phyloP scores from a whole-genome alignment of 2,113 vertebrate genomes.

The Chrysochloris asiatica region DNA sequence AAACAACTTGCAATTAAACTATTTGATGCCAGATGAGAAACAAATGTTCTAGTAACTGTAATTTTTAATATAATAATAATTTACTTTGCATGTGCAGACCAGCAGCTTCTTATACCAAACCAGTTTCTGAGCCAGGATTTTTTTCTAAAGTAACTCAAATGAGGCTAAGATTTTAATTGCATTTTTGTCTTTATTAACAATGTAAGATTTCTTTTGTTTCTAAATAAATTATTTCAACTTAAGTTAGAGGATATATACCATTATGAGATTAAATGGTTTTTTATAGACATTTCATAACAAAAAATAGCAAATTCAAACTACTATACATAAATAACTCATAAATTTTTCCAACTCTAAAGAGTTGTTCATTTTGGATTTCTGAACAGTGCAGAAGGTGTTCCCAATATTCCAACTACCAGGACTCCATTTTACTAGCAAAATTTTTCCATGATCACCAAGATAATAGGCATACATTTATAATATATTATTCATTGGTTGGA shows the following conservation, averaged over 20 bases:
- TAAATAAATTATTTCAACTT: slow-evolving; percentile 20
- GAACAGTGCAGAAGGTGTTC: neutral
- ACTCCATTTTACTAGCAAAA: slow-evolving; percentile 2
- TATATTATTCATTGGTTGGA: neutral
- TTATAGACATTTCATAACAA: neutral
- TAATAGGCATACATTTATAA: neutral
- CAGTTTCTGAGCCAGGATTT: slow-evolving; percentile 76
- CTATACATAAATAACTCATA: neutral
- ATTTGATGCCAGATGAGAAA: slow-evolving; percentile 88
- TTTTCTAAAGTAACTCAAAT: slow-evolving; percentile 67
- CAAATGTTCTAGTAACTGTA: slow-evolving; percentile 84
- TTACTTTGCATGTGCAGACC: slow-evolving; percentile 83
- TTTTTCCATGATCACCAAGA: neutral
- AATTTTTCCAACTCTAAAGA: slow-evolving; percentile 18
- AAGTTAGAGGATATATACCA: neutral
- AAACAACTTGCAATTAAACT: slow-evolving; percentile 88
- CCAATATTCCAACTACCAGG: neutral
- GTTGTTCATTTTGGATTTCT: slow-evolving; percentile 33
- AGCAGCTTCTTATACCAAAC: slow-evolving; percentile 76
- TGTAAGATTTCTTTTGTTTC: slow-evolving; percentile 36
- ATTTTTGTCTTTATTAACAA: slow-evolving; percentile 59
- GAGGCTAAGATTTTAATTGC: slow-evolving; percentile 69
- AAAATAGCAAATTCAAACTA: neutral
- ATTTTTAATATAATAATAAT: slow-evolving; percentile 87
- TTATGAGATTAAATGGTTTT: slow-evolving; percentile 9